Evolutionary conservation across 2,113 vertebrate genomes (phyloP).

Genomic region (Tenrec ecaudatus): DNA sequence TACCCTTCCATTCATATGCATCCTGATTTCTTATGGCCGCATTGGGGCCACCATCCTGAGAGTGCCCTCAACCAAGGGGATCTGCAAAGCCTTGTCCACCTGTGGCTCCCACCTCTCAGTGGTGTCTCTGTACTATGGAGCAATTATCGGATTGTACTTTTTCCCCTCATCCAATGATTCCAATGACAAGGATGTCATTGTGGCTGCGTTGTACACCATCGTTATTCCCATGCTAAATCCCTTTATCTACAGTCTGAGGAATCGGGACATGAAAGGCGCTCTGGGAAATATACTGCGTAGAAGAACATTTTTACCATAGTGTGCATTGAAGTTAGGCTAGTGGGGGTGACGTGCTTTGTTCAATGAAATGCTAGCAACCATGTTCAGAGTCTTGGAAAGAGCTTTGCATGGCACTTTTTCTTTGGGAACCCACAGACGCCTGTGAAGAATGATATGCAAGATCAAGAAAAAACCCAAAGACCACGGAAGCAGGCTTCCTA

Average conservation of each 20-base stretch:
- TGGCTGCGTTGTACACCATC: constrained; percentile 69
- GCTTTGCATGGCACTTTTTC: neutral
- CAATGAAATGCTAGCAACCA: neutral
- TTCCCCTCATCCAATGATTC: constrained; percentile 53
- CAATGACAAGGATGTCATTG: constrained; percentile 58
- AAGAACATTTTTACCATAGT: neutral
- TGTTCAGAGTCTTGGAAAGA: neutral
- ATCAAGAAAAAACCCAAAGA: neutral
- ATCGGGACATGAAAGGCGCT: constrained; percentile 60
- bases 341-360: neutral
- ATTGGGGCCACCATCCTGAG: constrained; percentile 66
- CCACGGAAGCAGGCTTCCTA: neutral
- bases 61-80: constrained; percentile 60
- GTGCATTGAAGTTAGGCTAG: neutral
- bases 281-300: neutral
- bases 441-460: neutral
- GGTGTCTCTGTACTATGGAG: constrained; percentile 75
- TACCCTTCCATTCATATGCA: constrained; percentile 67
- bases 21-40: constrained; percentile 70
- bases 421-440: neutral
- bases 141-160: constrained; percentile 74
- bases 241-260: constrained; percentile 73
- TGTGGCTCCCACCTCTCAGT: constrained; percentile 78
- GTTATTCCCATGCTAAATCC: constrained; percentile 73
- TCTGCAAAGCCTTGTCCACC: constrained; percentile 76